These are phyloP conservation scores for Zaprionus africanus DNA, from an alignment of 1,140 invertebrate genomes.

Conservation along the genomic window DNA sequence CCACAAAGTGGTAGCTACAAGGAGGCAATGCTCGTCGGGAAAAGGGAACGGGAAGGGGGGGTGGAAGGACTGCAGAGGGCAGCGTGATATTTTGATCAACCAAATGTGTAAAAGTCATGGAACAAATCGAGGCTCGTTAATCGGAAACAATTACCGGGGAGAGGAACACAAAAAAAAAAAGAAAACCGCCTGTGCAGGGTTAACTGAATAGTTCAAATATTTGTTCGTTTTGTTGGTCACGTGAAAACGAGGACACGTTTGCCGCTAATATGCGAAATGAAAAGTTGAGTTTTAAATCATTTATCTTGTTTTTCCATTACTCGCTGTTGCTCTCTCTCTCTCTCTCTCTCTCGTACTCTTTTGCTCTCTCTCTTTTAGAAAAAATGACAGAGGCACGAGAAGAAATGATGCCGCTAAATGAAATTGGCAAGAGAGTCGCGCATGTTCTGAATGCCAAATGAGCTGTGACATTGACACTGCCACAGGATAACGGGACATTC, in stretches of 20 bases:
- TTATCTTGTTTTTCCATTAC: constrained; percentile 77
- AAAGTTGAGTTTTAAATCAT: constrained; percentile 81
- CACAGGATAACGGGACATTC: constrained; percentile 29
- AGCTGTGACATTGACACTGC: constrained; percentile 68
- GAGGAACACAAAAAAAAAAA: neutral
- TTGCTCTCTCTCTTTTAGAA: constrained; percentile 9
- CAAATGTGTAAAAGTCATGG: constrained; percentile 62
- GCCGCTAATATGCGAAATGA: constrained; percentile 78
- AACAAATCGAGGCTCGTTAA: constrained; percentile 79
- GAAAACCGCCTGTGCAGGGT: constrained; percentile 23
- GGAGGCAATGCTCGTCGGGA: neutral
- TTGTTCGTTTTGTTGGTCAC: constrained; percentile 31
- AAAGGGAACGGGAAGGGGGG: neutral
- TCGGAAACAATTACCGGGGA: constrained; percentile 67
- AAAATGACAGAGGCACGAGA: constrained; percentile 77
- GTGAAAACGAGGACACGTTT: constrained; percentile 50
- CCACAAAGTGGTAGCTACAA: constrained; percentile 63
- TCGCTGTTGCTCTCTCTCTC: constrained; percentile 1
- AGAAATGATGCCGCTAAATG: constrained; percentile 80
- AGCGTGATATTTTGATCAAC: constrained; percentile 69
- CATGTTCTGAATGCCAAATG: constrained; percentile 78
- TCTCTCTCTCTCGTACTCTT: neutral
- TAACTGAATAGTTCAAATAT: constrained; percentile 37
- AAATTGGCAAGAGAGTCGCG: constrained; percentile 73
- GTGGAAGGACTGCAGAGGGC: neutral